Percentiles rank a stretch among this genome's conserved stretches.
phyloP scores from a whole-genome alignment of 2,888 invertebrate species.

The Biston stratarius region DNA sequence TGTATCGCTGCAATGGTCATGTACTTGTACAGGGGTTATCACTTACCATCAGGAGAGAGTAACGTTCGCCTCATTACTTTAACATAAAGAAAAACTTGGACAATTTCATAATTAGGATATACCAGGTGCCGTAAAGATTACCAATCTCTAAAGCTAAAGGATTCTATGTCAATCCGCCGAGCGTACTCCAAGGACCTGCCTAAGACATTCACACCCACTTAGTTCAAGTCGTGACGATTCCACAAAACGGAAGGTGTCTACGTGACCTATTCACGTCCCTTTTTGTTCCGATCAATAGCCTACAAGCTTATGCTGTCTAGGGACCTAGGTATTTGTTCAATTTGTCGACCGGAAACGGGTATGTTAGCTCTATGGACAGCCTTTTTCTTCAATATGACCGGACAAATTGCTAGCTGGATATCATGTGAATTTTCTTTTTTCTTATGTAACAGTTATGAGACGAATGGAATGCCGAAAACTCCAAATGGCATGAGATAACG shows the following conservation, averaged over 20 bases:
- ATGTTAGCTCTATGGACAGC: slow-evolving; percentile 7
- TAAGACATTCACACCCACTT: slow-evolving; percentile 16
- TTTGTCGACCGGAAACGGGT: slow-evolving; percentile 31
- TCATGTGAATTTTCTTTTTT: not conserved
- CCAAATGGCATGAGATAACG: too few relatives aligned
- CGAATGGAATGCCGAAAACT: too few relatives aligned
- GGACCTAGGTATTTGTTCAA: slow-evolving; percentile 32
- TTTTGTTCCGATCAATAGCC: slow-evolving; percentile 32
- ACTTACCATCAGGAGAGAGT: too few relatives aligned
- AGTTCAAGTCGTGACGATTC: slow-evolving; percentile 12
- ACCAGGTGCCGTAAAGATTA: not conserved
- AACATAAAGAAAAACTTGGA: too few relatives aligned
- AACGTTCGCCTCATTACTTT: too few relatives aligned
- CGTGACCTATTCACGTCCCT: slow-evolving; percentile 28
- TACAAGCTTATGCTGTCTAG: slow-evolving; percentile 22
- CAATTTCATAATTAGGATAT: not conserved
- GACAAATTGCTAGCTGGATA: not conserved
- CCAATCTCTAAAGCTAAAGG: not conserved
- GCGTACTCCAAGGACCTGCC: too few relatives aligned
- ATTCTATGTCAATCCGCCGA: not conserved
- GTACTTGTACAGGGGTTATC: too few relatives aligned
- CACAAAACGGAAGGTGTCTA: slow-evolving; percentile 16
- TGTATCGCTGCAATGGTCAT: too few relatives aligned
- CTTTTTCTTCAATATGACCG: slow-evolving; percentile 8
- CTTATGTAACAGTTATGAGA: too few relatives aligned